These are phyloP conservation scores for Danio rerio DNA, from an alignment of 2,113 vertebrate species.

Conservation along the genomic window GRCz12tu NC_133190.1:3637001-3637500, in stretches of 20 bases:
- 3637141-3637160: not conserved
- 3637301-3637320: too few species aligned
- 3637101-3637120: not conserved
- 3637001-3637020: constrained; percentile 4
- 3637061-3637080: not conserved
- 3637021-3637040: constrained; percentile 21
- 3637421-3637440: too few species aligned
- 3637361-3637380: too few species aligned
- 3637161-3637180: not conserved
- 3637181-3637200: constrained; percentile 8
- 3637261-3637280: not conserved
- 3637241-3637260: not conserved
- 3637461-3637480: too few species aligned
- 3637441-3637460: too few species aligned
- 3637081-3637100: not conserved
- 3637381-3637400: too few species aligned
- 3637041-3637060: constrained; percentile 1
- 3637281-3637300: not conserved
- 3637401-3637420: too few species aligned
- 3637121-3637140: not conserved
- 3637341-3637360: too few species aligned
- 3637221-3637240: not conserved
- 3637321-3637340: too few species aligned
- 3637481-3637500: too few species aligned
- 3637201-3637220: not conserved